Conservation (phyloP, 2,113 vertebrate species). For the Microtus richardsoni region DNA sequence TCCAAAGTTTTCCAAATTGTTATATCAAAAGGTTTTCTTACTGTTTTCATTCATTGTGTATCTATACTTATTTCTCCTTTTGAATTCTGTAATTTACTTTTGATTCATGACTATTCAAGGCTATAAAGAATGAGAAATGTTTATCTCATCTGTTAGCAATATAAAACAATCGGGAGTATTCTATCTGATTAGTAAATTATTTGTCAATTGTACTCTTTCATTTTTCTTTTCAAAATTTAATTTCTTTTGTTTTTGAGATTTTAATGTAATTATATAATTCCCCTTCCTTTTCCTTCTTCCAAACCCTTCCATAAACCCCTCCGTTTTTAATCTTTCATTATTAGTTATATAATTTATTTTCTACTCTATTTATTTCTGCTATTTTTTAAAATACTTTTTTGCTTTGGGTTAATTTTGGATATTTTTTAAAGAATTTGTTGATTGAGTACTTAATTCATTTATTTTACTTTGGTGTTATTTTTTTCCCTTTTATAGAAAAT, state of each 20-base stretch:
- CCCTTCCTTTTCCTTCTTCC: background rate
- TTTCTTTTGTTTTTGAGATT: background rate
- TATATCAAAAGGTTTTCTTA: constrained; percentile 38
- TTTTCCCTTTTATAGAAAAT: background rate
- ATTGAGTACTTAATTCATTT: constrained; percentile 17
- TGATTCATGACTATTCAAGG: background rate
- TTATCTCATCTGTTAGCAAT: constrained; percentile 13
- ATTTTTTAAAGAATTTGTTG: constrained; percentile 31
- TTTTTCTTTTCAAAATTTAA: constrained; percentile 50
- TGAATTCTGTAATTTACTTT: background rate
- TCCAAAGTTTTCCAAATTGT: constrained; percentile 25
- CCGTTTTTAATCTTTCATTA: constrained; percentile 34
- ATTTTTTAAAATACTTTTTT: constrained; percentile 35
- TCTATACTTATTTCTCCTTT: constrained; percentile 38
- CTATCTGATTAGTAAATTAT: constrained; percentile 25
- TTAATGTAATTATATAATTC: background rate
- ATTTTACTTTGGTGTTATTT: constrained; percentile 50
- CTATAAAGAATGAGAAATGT: background rate
- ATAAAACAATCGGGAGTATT: constrained; percentile 5
- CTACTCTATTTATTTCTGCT: constrained; percentile 20
- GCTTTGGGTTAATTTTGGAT: constrained; percentile 42
- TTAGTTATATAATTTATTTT: constrained; percentile 37
- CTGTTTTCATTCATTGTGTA: constrained; percentile 42
- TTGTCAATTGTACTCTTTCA: constrained; percentile 54
- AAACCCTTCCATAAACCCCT: background rate